These are phyloP conservation scores for Rhinolophus sinicus DNA, from an alignment of 2,113 vertebrate genomes.

Conservation along the genomic window DNA sequence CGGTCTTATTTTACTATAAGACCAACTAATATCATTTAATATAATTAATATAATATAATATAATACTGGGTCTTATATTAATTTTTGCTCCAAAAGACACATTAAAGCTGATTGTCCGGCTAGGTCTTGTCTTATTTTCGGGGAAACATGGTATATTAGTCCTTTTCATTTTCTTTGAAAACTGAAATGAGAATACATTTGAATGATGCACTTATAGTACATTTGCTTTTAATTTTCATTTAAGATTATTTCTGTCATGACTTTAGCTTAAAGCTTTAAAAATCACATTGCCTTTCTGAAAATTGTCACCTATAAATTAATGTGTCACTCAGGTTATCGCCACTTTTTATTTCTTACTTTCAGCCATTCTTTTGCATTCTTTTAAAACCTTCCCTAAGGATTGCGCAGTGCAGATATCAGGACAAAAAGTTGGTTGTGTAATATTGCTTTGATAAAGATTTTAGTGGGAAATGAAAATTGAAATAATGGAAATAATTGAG, in stretches of 20 bases:
- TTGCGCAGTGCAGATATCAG: background rate
- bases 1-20: too few relatives aligned
- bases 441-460: conserved; percentile 26
- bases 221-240: conserved; percentile 39
- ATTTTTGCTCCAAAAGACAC: too few relatives aligned
- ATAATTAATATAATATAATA: too few relatives aligned
- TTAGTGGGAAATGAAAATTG: conserved; percentile 21
- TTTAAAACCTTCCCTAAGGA: background rate
- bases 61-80: too few relatives aligned
- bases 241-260: conserved; percentile 19
- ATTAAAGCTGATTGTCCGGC: too few relatives aligned
- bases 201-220: background rate
- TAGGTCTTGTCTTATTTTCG: too few relatives aligned
- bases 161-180: conserved; percentile 22
- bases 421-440: background rate
- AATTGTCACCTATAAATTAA: background rate
- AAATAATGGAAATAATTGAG: background rate
- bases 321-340: background rate
- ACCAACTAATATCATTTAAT: too few relatives aligned
- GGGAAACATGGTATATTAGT: background rate
- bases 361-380: conserved; percentile 16
- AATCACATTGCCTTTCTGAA: conserved; percentile 19
- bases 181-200: conserved; percentile 30
- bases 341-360: conserved; percentile 41
- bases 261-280: conserved; percentile 38